Base-by-base conservation (phyloP, 1,140 invertebrate species). In the Cotesia glomerata region DNA sequence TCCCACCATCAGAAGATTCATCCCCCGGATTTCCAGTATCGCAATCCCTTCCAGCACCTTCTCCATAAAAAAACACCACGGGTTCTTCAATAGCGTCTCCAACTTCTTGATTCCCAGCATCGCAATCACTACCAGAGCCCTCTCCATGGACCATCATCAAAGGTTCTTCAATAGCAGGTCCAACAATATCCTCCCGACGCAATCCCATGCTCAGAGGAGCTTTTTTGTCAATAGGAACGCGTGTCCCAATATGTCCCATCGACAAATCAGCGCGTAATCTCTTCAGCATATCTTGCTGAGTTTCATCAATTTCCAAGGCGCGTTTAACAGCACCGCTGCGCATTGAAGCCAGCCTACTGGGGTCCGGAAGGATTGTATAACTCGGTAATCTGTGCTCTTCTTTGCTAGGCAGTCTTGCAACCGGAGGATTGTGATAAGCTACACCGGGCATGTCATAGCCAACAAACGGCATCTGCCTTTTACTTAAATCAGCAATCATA, bases 151-250 rank as follows among this genome's bases (percentile, higher is more conserved):
- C 87, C 76, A 93, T 82, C 88, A 95, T 90, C 0, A 93, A 80
- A 52, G 92, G 92, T 78, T 95, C 93, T 85, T 94, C 92, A 72
- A 95, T 92, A 32, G 88, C 89, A 78, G 92, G 91, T 59, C 92
- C 86, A 26, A 92, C 87, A 49, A 69, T 45, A 26, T 89, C 88
- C 1, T 88, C 83, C 51, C 82, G 63, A 18, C 49, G 65, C 32
- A 71, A 34, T 36, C 71, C 83, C 82, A 86, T 36, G 8, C 77
- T 71, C 18, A 79, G 68, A 11, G 77, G 13, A 8, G 18, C 14
- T 69, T 80, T 81, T 49, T 86, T 84, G 26, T 86, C 83, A 2
- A 84, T 78, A 0, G 78, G 56, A 0, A 77, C 74, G 58, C 83
- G 76, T 3, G 84, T 80, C 0, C 80, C 80, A n/a, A n/a, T n/a